Conservation (phyloP, 2,888 invertebrate species). For the Drosophila atripex region DNA sequence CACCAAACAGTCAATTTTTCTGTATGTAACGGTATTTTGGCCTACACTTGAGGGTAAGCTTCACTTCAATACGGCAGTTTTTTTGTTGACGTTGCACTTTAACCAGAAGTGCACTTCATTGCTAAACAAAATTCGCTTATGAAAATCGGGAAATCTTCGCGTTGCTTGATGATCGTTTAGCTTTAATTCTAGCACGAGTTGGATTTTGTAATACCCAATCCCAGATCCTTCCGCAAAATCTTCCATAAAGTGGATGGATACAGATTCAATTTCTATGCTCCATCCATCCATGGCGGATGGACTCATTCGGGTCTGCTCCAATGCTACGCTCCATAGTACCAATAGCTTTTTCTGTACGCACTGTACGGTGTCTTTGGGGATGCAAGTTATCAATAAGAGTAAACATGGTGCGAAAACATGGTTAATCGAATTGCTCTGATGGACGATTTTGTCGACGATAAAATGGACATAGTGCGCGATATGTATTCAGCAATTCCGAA, state of each 20-base stretch:
- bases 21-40: too few relatives aligned
- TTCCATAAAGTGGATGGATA: not conserved
- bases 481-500: not conserved
- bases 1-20: too few relatives aligned
- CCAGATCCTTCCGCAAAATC: not conserved
- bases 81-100: too few relatives aligned
- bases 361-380: not conserved
- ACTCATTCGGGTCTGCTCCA: conserved; percentile 2
- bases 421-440: not conserved
- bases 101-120: too few relatives aligned
- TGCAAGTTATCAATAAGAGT: conserved; percentile 4
- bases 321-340: not conserved
- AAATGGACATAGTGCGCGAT: not conserved
- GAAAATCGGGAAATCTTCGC: too few relatives aligned
- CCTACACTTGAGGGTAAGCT: too few relatives aligned
- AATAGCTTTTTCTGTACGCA: not conserved
- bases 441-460: not conserved
- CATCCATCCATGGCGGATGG: not conserved
- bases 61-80: too few relatives aligned
- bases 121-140: too few relatives aligned
- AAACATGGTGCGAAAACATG: not conserved
- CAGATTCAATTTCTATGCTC: not conserved
- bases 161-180: not conserved
- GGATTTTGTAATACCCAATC: not conserved
- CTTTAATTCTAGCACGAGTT: not conserved